These are phyloP conservation scores for Sussaba pulchella DNA, from an alignment of 2,888 invertebrate genomes.

Conservation along the genomic window DNA sequence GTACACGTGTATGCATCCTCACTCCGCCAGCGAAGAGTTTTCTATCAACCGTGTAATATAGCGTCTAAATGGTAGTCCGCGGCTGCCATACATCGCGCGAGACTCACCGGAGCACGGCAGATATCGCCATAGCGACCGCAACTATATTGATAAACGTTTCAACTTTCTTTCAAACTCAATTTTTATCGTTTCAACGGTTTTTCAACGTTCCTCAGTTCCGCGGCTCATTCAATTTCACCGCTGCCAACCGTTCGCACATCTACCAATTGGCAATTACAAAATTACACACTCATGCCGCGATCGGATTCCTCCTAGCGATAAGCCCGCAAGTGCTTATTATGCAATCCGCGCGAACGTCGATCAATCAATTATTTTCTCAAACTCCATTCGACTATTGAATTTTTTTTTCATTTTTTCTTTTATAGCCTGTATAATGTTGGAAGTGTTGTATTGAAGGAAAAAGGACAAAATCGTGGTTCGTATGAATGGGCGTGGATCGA, in stretches of 20 bases:
- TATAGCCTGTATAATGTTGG: no score
- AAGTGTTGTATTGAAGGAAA: no score
- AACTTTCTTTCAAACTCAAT: constrained; percentile 16
- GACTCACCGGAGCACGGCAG: not conserved
- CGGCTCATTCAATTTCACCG: constrained; percentile 10
- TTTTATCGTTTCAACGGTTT: not conserved
- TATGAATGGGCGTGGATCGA: no score
- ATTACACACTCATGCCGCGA: constrained; percentile 4
- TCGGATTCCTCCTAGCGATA: constrained; percentile 7
- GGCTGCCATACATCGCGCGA: constrained; percentile 12
- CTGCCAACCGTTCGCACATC: not conserved
- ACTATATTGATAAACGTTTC: constrained; percentile 25
- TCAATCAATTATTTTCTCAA: constrained; percentile 25
- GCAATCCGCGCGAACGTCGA: not conserved
- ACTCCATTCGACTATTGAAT: constrained; percentile 42
- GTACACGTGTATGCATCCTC: not conserved
- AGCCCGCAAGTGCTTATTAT: not conserved
- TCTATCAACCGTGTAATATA: not conserved
- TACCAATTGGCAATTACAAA: constrained; percentile 25
- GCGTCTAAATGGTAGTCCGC: not conserved
- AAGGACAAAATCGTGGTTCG: no score
- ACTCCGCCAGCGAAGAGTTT: not conserved
- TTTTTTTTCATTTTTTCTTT: no score
- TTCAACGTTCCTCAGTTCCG: not conserved
- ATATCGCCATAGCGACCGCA: not conserved